Percentiles rank a stretch among this genome's conserved stretches.
phyloP scores from a whole-genome alignment of 2,113 vertebrate species.

The Sardina pilchardus region DNA sequence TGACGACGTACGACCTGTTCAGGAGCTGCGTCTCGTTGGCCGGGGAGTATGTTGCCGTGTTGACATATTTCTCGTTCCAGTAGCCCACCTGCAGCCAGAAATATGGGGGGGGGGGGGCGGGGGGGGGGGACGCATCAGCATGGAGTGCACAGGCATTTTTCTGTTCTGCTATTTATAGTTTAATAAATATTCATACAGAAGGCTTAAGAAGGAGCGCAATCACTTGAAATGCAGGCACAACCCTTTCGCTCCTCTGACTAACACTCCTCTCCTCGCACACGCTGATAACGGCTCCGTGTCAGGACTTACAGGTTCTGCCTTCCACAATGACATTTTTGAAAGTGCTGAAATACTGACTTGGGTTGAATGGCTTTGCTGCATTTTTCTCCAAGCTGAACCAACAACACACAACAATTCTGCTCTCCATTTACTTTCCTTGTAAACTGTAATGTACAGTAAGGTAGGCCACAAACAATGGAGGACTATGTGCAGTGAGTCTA shows the following conservation, averaged over 20 bases:
- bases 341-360: neutral
- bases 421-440: neutral
- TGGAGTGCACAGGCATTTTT: constrained; percentile 25
- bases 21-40: constrained; percentile 87
- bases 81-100: constrained; percentile 84
- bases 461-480: neutral
- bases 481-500: neutral
- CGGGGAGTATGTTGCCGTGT: constrained; percentile 76
- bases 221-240: constrained; percentile 41
- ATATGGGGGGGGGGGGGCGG: neutral
- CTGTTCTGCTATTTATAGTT: constrained; percentile 42
- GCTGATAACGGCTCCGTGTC: constrained; percentile 28
- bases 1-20: constrained; percentile 92
- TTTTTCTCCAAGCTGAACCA: neutral
- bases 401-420: neutral
- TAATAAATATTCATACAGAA: constrained; percentile 49
- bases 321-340: neutral
- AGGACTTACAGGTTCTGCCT: constrained; percentile 31
- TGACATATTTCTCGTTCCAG: constrained; percentile 93
- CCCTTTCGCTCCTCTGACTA: constrained; percentile 42
- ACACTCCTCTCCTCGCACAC: constrained; percentile 30
- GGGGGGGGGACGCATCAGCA: constrained; percentile 12
- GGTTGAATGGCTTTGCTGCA: neutral
- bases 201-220: constrained; percentile 46
- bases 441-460: neutral